phyloP scores from a whole-genome alignment of 2,888 invertebrate species.

The Cryptocephalus primarius region DNA sequence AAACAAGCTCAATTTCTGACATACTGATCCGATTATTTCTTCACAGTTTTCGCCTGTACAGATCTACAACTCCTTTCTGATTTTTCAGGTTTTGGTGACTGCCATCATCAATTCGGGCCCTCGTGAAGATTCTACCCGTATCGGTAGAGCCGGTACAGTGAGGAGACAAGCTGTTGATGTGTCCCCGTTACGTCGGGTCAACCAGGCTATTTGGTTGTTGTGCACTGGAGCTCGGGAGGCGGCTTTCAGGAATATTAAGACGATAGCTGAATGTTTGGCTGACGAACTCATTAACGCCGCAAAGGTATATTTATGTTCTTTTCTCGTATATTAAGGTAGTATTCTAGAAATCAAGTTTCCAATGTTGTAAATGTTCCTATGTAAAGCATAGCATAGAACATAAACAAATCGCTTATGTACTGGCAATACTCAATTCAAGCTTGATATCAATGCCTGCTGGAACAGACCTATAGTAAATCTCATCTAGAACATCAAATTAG shows the following conservation, averaged over 20 bases:
- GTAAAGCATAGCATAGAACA: no score
- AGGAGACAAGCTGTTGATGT: conserved; percentile 99
- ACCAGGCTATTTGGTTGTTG: conserved; percentile 98
- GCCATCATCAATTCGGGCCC: conserved; percentile 99
- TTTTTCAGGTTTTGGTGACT: conserved; percentile 72
- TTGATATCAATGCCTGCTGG: no score
- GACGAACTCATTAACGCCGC: conserved; percentile 99
- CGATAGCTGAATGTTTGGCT: conserved; percentile 98
- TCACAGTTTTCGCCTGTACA: not conserved
- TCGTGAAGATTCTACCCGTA: conserved; percentile 98
- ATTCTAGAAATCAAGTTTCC: not conserved
- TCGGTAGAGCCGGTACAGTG: conserved; percentile 99
- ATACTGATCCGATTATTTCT: conserved; percentile 9
- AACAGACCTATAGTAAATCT: no score
- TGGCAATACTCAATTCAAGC: no score
- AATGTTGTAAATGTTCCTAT: not conserved
- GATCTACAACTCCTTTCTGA: no score
- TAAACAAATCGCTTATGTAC: no score
- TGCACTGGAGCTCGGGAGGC: conserved; percentile 99
- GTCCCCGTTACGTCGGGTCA: conserved; percentile 94
- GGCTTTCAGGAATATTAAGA: conserved; percentile 99
- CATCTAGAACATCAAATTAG: no score
- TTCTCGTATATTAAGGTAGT: not conserved
- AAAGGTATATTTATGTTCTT: no score
- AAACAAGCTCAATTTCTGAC: conserved; percentile 1